Evolutionary conservation across 2,797 vertebrate species (phyloP).

Genomic region (Hapalemur alaotrensis): DNA sequence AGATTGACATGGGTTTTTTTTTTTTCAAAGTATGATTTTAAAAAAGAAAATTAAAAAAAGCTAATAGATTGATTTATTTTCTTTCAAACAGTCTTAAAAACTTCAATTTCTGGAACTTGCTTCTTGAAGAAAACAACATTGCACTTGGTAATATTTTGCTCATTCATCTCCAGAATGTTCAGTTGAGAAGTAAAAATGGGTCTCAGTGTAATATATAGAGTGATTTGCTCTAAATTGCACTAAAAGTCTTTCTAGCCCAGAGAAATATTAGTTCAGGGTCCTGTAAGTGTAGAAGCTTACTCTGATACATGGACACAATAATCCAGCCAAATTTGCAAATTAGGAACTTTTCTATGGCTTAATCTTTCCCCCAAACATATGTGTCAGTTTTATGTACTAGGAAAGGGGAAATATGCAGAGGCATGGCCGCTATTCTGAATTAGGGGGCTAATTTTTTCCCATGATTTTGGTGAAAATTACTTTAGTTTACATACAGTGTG

Average conservation of each 20-base stretch:
- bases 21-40: constrained; percentile 37
- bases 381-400: not conserved
- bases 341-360: not conserved
- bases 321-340: not conserved
- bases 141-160: not conserved
- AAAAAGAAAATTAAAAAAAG: not conserved
- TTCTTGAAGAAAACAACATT: constrained; percentile 57
- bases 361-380: not conserved
- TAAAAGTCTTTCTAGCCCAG: constrained; percentile 41
- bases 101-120: constrained; percentile 68
- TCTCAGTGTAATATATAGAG: constrained; percentile 52
- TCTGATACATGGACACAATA: not conserved
- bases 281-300: constrained; percentile 32
- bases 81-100: constrained; percentile 54
- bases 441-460: not conserved
- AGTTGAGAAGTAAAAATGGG: constrained; percentile 70
- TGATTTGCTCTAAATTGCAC: constrained; percentile 46
- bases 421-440: not conserved
- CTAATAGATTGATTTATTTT: constrained; percentile 62
- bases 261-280: constrained; percentile 38
- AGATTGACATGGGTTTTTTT: constrained; percentile 48
- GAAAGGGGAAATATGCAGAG: not conserved
- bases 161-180: constrained; percentile 59
- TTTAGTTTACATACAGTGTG: not conserved
- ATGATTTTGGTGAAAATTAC: not conserved